Evolutionary conservation across 2,797 vertebrate genomes (phyloP).

Genomic region (Rhodeus uyekii): DNA sequence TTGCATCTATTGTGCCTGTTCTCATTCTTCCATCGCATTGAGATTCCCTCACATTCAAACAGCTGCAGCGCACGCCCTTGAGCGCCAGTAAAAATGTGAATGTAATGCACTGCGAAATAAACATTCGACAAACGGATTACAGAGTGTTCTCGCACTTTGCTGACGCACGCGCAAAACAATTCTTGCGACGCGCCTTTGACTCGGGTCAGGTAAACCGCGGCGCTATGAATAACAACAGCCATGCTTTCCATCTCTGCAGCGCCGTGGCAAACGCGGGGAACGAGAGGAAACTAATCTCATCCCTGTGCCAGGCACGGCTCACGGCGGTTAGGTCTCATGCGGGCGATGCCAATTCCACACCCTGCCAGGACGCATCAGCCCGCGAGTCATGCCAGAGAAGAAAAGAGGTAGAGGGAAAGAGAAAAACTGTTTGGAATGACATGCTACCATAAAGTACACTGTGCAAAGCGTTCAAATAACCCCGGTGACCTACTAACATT

Average conservation of each 20-base stretch:
- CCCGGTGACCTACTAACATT: neutral
- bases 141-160: neutral
- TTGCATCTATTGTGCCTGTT: neutral
- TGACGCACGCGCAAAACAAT: neutral
- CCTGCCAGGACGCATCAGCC: constrained; percentile 24
- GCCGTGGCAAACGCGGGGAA: neutral
- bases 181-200: neutral
- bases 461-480: neutral
- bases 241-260: neutral
- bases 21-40: neutral
- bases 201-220: constrained; percentile 24
- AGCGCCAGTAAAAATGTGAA: neutral
- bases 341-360: constrained; percentile 34
- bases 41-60: neutral
- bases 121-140: constrained; percentile 1
- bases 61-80: neutral
- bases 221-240: constrained; percentile 29
- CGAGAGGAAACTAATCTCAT: constrained; percentile 34
- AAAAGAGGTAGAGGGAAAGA: neutral
- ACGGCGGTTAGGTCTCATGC: neutral
- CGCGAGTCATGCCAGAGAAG: constrained; percentile 11
- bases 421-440: neutral
- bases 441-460: neutral
- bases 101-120: neutral
- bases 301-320: neutral